phyloP scores from a whole-genome alignment of 1,140 invertebrate genomes.

The Coelopa frigida region DNA sequence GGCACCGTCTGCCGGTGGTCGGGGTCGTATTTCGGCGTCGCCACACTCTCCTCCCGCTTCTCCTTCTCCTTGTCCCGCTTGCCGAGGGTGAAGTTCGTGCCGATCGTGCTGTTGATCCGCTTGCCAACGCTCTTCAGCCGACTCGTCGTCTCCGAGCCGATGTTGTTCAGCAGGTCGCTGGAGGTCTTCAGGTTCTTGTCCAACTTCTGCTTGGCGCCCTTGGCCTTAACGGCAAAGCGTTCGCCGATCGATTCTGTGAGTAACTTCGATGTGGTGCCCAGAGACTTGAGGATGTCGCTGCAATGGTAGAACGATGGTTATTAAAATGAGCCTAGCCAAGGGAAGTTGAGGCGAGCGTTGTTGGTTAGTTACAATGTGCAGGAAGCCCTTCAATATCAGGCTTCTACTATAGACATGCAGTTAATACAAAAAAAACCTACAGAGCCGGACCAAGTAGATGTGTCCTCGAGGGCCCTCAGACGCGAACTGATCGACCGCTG shows the following conservation, averaged over 20 bases:
- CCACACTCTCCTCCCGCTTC: conserved; percentile 3
- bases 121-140: conserved; percentile 32
- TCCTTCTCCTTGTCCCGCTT: conserved; percentile 14
- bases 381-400: too few relatives aligned
- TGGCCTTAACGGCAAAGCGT: conserved; percentile 32
- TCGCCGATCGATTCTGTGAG: conserved; percentile 40
- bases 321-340: neutral
- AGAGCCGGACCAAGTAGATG: too few relatives aligned
- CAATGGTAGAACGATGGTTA: too few relatives aligned
- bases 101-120: conserved; percentile 21
- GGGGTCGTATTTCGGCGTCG: conserved; percentile 11
- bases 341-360: too few relatives aligned
- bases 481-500: too few relatives aligned
- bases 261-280: conserved; percentile 39
- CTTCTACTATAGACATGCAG: too few relatives aligned
- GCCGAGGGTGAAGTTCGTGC: conserved; percentile 31
- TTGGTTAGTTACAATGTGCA: too few relatives aligned
- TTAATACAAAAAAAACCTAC: too few relatives aligned
- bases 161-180: conserved; percentile 27
- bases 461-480: too few relatives aligned
- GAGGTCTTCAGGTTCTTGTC: conserved; percentile 40
- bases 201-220: conserved; percentile 33
- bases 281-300: conserved; percentile 34
- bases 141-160: conserved; percentile 26
- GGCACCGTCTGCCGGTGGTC: conserved; percentile 37